Percentiles rank a stretch among this genome's conserved stretches.
phyloP scores from a whole-genome alignment of 2,113 vertebrate genomes.

The Trematocara unimaculatum region DNA sequence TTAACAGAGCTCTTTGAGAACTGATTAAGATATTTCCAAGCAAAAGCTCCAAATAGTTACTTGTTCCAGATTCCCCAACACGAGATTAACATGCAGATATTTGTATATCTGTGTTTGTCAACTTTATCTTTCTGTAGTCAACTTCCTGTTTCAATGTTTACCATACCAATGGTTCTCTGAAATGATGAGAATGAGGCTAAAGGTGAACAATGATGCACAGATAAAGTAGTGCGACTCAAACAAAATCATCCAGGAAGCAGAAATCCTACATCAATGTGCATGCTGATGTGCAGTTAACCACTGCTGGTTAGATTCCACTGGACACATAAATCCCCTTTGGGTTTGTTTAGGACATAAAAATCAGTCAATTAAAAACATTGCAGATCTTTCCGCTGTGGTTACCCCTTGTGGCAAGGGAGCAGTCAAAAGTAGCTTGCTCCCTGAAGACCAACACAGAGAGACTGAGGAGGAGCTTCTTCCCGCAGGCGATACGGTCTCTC shows the following conservation, averaged over 20 bases:
- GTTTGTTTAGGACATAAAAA: background rate
- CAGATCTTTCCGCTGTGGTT: background rate
- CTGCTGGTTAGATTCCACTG: background rate
- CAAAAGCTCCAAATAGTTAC: background rate
- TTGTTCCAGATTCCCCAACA: background rate
- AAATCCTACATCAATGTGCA: background rate
- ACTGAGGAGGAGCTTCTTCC: no score
- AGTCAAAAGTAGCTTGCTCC: background rate
- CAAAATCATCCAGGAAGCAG: background rate
- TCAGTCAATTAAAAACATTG: background rate
- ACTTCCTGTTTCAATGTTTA: background rate
- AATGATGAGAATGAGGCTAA: conserved; percentile 15
- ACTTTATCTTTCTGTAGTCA: background rate
- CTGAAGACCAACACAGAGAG: no score
- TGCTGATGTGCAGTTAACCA: background rate
- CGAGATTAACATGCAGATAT: background rate
- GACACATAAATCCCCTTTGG: background rate
- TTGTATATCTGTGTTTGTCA: background rate
- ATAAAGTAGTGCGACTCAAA: background rate
- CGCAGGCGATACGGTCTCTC: no score
- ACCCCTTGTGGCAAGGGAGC: background rate
- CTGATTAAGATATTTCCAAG: background rate
- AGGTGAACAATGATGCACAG: background rate
- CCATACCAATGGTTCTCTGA: background rate
- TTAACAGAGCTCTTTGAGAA: background rate